These are phyloP conservation scores for Drosophila subsilvestris DNA, from an alignment of 2,888 invertebrate genomes.

Conservation along the genomic window DNA sequence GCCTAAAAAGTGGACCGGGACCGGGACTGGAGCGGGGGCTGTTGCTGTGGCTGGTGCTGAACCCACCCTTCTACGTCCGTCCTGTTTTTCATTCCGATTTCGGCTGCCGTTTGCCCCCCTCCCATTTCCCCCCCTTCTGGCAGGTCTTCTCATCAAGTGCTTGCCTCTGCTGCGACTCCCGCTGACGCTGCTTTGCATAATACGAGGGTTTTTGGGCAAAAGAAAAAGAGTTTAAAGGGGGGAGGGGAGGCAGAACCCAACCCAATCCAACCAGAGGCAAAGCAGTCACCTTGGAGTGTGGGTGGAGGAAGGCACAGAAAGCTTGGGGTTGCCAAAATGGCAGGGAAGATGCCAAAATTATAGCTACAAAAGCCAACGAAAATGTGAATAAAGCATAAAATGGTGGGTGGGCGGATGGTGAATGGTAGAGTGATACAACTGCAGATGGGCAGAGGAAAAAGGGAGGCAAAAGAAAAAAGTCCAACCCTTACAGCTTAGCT, in stretches of 20 bases:
- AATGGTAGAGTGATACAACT: background rate
- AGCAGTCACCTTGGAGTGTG: conserved; percentile 36
- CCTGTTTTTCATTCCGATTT: conserved; percentile 60
- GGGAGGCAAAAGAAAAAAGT: background rate
- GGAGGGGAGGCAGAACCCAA: background rate
- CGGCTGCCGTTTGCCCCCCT: conserved; percentile 40
- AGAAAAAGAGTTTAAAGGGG: conserved; percentile 39
- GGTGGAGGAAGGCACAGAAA: background rate
- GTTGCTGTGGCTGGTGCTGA: conserved; percentile 5
- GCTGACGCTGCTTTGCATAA: conserved; percentile 69
- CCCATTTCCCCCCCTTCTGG: conserved; percentile 16
- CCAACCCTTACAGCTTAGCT: conserved; percentile 10
- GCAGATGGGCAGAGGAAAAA: background rate
- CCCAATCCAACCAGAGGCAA: conserved; percentile 4
- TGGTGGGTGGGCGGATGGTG: background rate
- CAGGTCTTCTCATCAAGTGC: conserved; percentile 41
- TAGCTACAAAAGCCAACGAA: conserved; percentile 28
- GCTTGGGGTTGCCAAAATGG: conserved; percentile 3
- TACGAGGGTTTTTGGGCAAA: conserved; percentile 34
- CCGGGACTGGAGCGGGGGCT: background rate
- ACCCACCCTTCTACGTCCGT: conserved; percentile 28
- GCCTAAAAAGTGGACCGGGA: conserved; percentile 48
- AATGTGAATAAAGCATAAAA: conserved; percentile 20
- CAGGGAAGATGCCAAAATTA: conserved; percentile 58
- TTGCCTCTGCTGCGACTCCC: conserved; percentile 6